These are phyloP conservation scores for Ianthella basta DNA, from an alignment of 37 sponge, comb jelly and placozoan genomes.

Conservation along the genomic window DNA sequence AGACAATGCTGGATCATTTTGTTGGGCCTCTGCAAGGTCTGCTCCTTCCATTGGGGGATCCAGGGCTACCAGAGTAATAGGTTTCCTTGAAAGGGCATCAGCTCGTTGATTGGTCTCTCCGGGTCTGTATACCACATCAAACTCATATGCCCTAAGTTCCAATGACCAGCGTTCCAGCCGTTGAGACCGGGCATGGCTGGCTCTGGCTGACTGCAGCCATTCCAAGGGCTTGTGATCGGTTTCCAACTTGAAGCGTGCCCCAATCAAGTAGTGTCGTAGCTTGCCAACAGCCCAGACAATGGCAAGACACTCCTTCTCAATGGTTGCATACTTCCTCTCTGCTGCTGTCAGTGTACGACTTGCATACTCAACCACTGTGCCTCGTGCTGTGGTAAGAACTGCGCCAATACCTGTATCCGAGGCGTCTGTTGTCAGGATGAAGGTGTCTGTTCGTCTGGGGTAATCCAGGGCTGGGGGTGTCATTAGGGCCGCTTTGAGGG, in stretches of 20 bases:
- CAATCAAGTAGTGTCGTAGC: conserved; percentile 10
- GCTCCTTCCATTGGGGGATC: not conserved
- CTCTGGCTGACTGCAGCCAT: conserved; percentile 3
- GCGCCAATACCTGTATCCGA: conserved; percentile 17
- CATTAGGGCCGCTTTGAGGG: not conserved
- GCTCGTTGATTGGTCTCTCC: conserved; percentile 3
- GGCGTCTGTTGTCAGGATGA: conserved; percentile 17
- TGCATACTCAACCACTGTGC: conserved; percentile 28
- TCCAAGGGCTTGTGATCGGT: conserved; percentile 30
- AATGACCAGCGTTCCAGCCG: conserved; percentile 22
- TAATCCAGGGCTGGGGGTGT: not conserved
- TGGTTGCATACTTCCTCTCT: conserved; percentile 23
- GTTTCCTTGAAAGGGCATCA: conserved; percentile 8
- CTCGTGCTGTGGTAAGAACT: not conserved
- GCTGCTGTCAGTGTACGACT: conserved; percentile 6
- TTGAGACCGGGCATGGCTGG: conserved; percentile 16
- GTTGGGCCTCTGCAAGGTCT: not conserved
- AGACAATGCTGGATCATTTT: not conserved
- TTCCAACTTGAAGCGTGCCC: conserved; percentile 1
- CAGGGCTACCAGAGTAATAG: not conserved
- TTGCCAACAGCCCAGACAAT: conserved; percentile 19
- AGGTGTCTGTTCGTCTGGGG: not conserved
- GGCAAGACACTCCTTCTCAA: conserved; percentile 30
- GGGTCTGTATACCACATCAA: not conserved
- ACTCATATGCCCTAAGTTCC: conserved; percentile 10